A percentile compares a stretch with the other conserved stretches of the same genome.
These are phyloP conservation scores for Drosophila triauraria DNA, from an alignment of 1,140 invertebrate genomes.

Conservation along the genomic window DNA sequence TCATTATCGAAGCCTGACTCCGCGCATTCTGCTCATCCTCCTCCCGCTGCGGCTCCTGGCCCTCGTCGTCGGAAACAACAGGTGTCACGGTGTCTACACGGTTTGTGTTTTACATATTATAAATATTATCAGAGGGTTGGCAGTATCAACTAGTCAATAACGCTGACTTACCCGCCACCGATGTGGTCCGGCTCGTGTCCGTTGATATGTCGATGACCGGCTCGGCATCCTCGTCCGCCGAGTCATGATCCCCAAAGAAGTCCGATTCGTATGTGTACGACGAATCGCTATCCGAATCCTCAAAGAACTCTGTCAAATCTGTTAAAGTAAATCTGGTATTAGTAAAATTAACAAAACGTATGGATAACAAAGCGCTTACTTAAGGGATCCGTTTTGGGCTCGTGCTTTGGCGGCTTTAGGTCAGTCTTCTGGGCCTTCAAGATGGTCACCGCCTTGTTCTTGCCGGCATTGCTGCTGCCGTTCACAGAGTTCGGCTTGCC, in stretches of 20 bases:
- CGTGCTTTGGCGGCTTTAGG: conserved; percentile 35
- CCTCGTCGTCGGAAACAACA: conserved; percentile 77
- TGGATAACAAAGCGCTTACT: conserved; percentile 31
- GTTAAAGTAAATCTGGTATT: not conserved
- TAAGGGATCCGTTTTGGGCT: conserved; percentile 65
- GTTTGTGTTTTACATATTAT: conserved; percentile 76
- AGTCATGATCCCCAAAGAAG: conserved; percentile 52
- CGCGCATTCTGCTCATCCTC: conserved; percentile 9
- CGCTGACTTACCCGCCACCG: conserved; percentile 71
- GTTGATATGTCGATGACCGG: conserved; percentile 70
- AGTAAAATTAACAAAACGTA: not conserved
- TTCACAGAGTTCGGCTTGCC: conserved; percentile 23
- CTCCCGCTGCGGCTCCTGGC: conserved; percentile 21
- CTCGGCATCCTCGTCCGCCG: conserved; percentile 56
- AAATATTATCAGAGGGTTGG: conserved; percentile 81
- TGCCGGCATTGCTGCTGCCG: conserved; percentile 31
- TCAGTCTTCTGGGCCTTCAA: conserved; percentile 56
- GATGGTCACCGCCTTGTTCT: conserved; percentile 60
- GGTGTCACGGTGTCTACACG: conserved; percentile 79
- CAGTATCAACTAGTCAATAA: conserved; percentile 73
- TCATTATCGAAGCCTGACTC: conserved; percentile 10
- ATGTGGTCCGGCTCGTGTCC: conserved; percentile 57
- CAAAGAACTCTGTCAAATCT: conserved; percentile 46
- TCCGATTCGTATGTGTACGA: conserved; percentile 63
- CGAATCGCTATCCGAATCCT: conserved; percentile 57